Percentiles rank a stretch among this genome's conserved stretches.
phyloP scores from a whole-genome alignment of 2,797 vertebrate species.

The Tachyglossus aculeatus region DNA sequence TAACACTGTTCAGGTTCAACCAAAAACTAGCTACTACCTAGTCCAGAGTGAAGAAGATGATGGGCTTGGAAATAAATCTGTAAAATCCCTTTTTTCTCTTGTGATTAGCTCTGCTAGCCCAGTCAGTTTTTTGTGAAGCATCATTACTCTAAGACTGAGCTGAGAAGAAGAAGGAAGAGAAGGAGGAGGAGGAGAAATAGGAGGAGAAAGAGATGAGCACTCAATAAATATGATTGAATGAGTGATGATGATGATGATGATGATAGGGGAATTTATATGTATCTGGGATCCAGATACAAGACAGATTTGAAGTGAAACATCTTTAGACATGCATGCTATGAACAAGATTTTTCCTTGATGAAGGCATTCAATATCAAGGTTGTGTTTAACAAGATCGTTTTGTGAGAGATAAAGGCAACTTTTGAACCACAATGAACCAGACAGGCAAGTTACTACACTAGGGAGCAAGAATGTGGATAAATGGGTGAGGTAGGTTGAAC shows the following conservation, averaged over 20 bases:
- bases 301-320: constrained; percentile 57
- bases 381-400: constrained; percentile 57
- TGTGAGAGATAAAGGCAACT: constrained; percentile 25
- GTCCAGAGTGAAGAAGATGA: constrained; percentile 50
- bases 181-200: no score
- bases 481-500: background rate
- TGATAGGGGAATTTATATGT: constrained; percentile 33
- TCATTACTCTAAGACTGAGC: constrained; percentile 41
- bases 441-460: constrained; percentile 32
- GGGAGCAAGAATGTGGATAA: constrained; percentile 15
- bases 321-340: constrained; percentile 56
- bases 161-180: constrained; percentile 33
- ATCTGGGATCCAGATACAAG: constrained; percentile 31
- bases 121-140: constrained; percentile 17
- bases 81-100: background rate
- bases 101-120: constrained; percentile 28
- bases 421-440: constrained; percentile 40
- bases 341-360: constrained; percentile 50
- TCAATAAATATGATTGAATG: no score
- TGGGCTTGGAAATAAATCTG: constrained; percentile 48
- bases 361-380: constrained; percentile 58
- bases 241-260: no score
- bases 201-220: no score
- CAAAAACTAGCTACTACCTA: constrained; percentile 41
- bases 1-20: constrained; percentile 49